These are phyloP conservation scores for Meles meles DNA, from an alignment of 2,113 vertebrate species.

Conservation along the genomic window DNA sequence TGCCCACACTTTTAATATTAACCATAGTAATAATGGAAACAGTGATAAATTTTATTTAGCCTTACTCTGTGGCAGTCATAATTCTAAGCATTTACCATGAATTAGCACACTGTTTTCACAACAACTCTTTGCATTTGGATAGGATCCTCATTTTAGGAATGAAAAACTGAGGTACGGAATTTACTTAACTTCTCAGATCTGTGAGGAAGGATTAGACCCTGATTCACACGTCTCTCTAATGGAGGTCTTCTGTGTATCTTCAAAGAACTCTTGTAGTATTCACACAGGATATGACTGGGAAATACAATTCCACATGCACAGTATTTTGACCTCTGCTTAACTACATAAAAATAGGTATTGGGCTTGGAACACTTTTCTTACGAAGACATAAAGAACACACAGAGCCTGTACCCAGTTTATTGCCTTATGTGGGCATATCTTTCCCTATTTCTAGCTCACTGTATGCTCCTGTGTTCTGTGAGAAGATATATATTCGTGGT, in stretches of 20 bases:
- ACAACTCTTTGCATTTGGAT: background rate
- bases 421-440: background rate
- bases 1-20: background rate
- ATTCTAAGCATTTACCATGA: background rate
- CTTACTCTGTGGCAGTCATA: background rate
- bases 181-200: background rate
- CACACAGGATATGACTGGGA: background rate
- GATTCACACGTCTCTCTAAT: background rate
- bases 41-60: background rate
- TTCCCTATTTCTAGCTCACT: background rate
- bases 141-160: background rate
- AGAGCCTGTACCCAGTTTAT: background rate
- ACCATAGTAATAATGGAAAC: background rate
- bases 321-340: background rate
- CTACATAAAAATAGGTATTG: background rate
- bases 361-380: background rate
- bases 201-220: background rate
- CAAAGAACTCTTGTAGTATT: background rate
- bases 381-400: background rate
- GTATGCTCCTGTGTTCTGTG: background rate
- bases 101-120: background rate
- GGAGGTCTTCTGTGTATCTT: background rate
- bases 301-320: background rate
- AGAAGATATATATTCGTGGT: background rate
- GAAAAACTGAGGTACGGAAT: background rate